phyloP scores from a whole-genome alignment of 2,888 invertebrate species.

The Diarsia mendica region DNA sequence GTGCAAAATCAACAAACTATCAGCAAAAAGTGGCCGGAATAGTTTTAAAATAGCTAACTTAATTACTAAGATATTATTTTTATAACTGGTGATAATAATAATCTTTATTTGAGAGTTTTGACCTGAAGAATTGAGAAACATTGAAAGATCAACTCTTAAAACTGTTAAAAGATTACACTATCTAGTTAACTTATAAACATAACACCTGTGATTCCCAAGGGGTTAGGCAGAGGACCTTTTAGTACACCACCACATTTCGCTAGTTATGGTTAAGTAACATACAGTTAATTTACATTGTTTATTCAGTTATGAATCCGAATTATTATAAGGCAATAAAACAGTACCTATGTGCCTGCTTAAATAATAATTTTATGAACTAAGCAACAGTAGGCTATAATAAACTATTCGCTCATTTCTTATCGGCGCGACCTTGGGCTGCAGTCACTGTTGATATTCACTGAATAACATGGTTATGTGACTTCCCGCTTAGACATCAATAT shows the following conservation, averaged over 20 bases:
- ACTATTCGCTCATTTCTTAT: conserved; percentile 72
- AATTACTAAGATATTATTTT: neutral
- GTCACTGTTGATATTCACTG: conserved; percentile 46
- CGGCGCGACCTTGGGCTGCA: conserved; percentile 72
- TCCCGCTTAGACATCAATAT: conserved; percentile 30
- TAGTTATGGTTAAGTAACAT: too few relatives aligned
- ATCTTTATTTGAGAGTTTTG: conserved; percentile 6
- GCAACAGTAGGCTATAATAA: conserved; percentile 43
- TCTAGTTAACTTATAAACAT: too few relatives aligned
- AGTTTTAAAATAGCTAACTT: neutral
- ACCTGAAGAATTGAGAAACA: neutral
- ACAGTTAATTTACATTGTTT: too few relatives aligned
- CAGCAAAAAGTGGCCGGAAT: conserved; percentile 20
- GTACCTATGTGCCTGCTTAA: neutral
- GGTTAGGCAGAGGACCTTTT: too few relatives aligned
- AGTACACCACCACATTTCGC: too few relatives aligned
- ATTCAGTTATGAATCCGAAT: too few relatives aligned
- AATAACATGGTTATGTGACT: conserved; percentile 43
- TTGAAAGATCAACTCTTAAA: neutral
- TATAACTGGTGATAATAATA: neutral
- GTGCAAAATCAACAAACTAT: conserved; percentile 21
- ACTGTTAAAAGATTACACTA: too few relatives aligned
- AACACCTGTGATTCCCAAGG: too few relatives aligned
- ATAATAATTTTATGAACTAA: conserved; percentile 39
- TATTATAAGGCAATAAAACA: too few relatives aligned